These are phyloP conservation scores for Andrena bucephala DNA, from an alignment of 2,888 invertebrate genomes.

Conservation along the genomic window DNA sequence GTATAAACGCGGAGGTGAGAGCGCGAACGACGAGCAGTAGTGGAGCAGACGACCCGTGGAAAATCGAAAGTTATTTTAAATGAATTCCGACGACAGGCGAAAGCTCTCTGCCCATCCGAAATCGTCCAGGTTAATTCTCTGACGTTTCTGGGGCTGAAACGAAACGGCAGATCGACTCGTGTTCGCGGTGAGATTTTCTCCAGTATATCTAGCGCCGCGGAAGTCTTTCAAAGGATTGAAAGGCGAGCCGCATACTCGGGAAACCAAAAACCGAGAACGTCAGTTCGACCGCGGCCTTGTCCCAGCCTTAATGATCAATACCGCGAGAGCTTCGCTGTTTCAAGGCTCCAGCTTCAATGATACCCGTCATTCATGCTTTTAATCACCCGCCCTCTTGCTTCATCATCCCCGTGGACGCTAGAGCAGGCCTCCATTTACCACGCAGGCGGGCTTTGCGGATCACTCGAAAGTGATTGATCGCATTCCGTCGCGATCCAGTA, in stretches of 20 bases:
- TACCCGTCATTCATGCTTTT: conserved; percentile 19
- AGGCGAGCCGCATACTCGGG: conserved; percentile 13
- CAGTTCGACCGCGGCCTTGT: background rate
- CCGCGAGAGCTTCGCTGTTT: conserved; percentile 12
- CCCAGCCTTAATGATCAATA: conserved; percentile 32
- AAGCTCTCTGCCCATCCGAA: background rate
- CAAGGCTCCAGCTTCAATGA: conserved; percentile 11
- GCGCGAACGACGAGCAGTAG: background rate
- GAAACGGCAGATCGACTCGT: conserved; percentile 2
- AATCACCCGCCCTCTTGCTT: conserved; percentile 14
- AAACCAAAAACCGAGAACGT: conserved; percentile 21
- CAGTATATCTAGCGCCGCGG: background rate
- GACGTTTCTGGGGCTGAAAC: background rate
- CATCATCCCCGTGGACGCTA: conserved; percentile 16
- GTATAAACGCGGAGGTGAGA: background rate
- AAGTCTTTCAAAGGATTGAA: conserved; percentile 22
- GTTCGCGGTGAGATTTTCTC: background rate
- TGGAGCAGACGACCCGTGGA: too few species aligned
- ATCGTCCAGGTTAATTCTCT: background rate
- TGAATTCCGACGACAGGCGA: background rate
- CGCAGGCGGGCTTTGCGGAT: conserved; percentile 8
- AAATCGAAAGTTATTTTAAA: conserved; percentile 4
- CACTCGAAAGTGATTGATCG: conserved; percentile 48
- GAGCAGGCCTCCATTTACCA: conserved; percentile 30
- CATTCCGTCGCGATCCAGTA: conserved; percentile 30